Evolutionary conservation across 2,888 invertebrate genomes (phyloP), one percentile per base, ranked within the genome.

Genomic region (Crocallis elinguaria): DNA sequence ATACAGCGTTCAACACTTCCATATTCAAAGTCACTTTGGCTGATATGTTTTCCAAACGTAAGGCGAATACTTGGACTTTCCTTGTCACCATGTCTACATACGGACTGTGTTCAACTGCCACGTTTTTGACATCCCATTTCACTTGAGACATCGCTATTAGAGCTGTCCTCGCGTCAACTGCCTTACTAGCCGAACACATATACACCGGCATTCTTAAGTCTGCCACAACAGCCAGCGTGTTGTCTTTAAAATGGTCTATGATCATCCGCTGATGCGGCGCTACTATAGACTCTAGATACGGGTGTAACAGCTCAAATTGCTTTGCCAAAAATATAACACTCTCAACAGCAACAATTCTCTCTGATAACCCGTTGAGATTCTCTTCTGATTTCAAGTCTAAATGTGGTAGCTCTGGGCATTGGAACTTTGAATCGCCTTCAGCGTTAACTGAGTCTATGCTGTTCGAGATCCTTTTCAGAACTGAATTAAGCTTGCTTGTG

Each of bases 41-140:
- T 0, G 94, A 92, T 3, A 97, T 93, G 49, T 95, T 95, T 49
- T 95, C 95, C 35, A 98, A 83, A 45, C 96, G 93, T 82, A 95
- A 93, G 6, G 96, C 95, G 76, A 98, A 96, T 27, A 94, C 93
- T 86, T 96, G 96, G 14, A 96, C 92, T 74, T 95, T 95, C 86
- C 95, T 84, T 27, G 96, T 92, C 39, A 97, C 90, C 75, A 94
- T 92, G 69, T 97, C 96, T 8, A 97, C 95, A 78, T 99, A 99
- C 1, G 93, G 88, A 75, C 97, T 98, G 78, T 99, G 98, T 71
- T 98, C 97, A 0, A 97, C 97, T 87, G 97, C 97, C 0, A 99
- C 97, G 71, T 97, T 98, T 91, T 97, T 97, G 53, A 99, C 94
- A 86, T 98, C 94, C 99, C 99, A 99, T 82, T 96, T 96, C 0